These are phyloP conservation scores for Rattus norvegicus DNA, from an alignment of 2,113 vertebrate genomes.

Conservation along the genomic window GRCr8 NC_086027.1:8071501-8072000, in stretches of 20 bases:
- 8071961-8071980: background rate
- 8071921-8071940: background rate
- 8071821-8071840: background rate
- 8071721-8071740: background rate
- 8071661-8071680: background rate
- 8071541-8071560: slow-evolving; percentile 2
- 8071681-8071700: background rate
- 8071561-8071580: slow-evolving; percentile 5
- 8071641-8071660: background rate
- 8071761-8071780: background rate
- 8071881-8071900: background rate
- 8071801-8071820: background rate
- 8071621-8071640: background rate
- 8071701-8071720: background rate
- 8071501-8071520: slow-evolving; percentile 42
- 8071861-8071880: background rate
- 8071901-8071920: background rate
- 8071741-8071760: background rate
- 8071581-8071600: background rate
- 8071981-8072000: background rate
- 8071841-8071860: background rate
- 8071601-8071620: background rate
- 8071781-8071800: background rate
- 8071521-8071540: background rate
- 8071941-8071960: background rate